phyloP scores from a whole-genome alignment of 2,888 invertebrate species.

The Cheilosia grossa region DNA sequence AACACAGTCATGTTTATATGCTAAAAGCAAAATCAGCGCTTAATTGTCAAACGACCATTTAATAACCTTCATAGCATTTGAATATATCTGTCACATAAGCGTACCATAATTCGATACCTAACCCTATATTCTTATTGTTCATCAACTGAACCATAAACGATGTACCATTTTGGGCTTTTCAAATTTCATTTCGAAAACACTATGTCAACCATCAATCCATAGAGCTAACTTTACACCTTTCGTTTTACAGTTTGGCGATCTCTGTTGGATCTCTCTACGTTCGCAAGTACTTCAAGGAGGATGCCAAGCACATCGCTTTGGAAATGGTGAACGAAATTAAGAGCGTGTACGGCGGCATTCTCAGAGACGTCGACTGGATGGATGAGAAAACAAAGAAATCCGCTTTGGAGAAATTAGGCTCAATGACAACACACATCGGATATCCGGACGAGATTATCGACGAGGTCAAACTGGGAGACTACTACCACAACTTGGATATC shows the following conservation, averaged over 20 bases:
- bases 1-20: background rate
- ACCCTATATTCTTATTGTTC: too few relatives aligned
- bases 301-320: conserved; percentile 91
- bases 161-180: background rate
- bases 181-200: background rate
- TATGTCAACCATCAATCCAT: background rate
- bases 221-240: too few relatives aligned
- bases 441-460: conserved; percentile 95
- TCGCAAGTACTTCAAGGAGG: conserved; percentile 92
- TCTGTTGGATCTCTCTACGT: conserved; percentile 94
- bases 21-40: too few relatives aligned
- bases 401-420: conserved; percentile 91
- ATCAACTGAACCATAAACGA: background rate
- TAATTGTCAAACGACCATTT: too few relatives aligned
- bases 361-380: conserved; percentile 95
- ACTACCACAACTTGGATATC: conserved; percentile 91
- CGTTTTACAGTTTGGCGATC: conserved; percentile 86
- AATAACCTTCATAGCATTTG: too few relatives aligned
- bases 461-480: conserved; percentile 90
- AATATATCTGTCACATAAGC: too few relatives aligned
- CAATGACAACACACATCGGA: conserved; percentile 95
- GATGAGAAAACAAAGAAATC: conserved; percentile 90
- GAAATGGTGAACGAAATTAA: conserved; percentile 95
- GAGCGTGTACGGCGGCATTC: conserved; percentile 90
- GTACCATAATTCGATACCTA: too few relatives aligned